A percentile compares a stretch with the other conserved stretches of the same genome.
Conservation (phyloP, 2,888 invertebrate species). For the Neoitamus cyanurus region DNA sequence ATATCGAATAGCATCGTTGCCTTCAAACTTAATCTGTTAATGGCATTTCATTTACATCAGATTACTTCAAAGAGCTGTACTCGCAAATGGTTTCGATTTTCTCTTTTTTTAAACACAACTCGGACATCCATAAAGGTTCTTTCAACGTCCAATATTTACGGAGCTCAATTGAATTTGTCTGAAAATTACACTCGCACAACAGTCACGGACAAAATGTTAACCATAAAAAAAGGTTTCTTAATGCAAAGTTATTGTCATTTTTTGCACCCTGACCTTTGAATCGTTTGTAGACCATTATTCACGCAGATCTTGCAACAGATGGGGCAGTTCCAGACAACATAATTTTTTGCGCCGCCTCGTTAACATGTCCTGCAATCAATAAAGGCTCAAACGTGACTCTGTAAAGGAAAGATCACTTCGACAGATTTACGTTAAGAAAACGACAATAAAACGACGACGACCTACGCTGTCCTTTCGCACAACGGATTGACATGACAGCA, state of each 20-base stretch:
- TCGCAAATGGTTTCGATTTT: background rate
- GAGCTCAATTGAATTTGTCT: background rate
- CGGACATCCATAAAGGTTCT: background rate
- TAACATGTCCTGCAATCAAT: background rate
- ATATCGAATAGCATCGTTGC: background rate
- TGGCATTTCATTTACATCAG: too few relatives aligned
- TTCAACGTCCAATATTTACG: background rate
- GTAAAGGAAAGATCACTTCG: background rate
- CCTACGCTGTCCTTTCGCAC: background rate
- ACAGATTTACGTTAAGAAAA: background rate
- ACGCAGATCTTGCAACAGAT: constrained; percentile 4
- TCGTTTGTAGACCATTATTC: background rate
- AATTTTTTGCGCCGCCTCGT: background rate
- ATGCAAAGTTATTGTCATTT: background rate
- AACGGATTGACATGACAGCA: background rate
- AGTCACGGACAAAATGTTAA: background rate
- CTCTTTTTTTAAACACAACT: background rate
- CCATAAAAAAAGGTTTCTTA: background rate
- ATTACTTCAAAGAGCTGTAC: background rate
- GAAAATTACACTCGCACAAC: background rate
- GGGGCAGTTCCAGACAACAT: background rate
- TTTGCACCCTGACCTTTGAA: background rate
- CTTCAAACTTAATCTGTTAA: background rate
- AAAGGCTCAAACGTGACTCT: background rate
- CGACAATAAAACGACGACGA: background rate